Evolutionary conservation across 2,113 vertebrate genomes (phyloP).

Genomic region (Etheostoma cragini): DNA sequence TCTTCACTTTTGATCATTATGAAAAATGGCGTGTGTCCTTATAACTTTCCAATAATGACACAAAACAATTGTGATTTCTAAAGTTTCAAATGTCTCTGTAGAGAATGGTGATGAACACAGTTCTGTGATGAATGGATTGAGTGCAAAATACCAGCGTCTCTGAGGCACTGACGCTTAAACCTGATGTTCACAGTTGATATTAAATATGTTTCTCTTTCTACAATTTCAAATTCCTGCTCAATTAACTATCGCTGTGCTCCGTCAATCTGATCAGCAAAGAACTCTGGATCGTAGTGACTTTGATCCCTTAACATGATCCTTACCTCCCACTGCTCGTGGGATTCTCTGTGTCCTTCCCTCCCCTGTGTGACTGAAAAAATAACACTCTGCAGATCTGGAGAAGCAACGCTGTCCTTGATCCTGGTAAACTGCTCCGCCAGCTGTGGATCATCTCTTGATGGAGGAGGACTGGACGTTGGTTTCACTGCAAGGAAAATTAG

Average conservation of each 20-base stretch:
- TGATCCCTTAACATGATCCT: accelerated
- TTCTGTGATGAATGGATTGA: too few relatives aligned
- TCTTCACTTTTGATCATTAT: too few relatives aligned
- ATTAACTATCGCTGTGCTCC: neutral
- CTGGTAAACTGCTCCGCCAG: neutral
- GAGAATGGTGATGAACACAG: too few relatives aligned
- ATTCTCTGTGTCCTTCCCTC: neutral
- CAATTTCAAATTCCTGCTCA: neutral
- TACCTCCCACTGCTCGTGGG: neutral
- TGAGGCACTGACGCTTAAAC: too few relatives aligned
- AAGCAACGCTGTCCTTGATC: neutral
- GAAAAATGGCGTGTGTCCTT: too few relatives aligned
- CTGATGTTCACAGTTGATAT: too few relatives aligned
- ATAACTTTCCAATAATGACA: too few relatives aligned
- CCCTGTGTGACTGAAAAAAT: neutral
- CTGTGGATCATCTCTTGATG: neutral
- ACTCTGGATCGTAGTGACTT: neutral
- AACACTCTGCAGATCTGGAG: neutral
- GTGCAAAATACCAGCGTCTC: too few relatives aligned
- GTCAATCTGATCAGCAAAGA: neutral
- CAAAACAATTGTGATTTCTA: too few relatives aligned
- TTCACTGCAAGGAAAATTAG: conserved; percentile 5
- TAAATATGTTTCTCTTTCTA: neutral
- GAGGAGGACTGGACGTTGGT: neutral
- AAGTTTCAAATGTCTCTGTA: too few relatives aligned